Evolutionary conservation across 2,113 vertebrate genomes (phyloP).

Genomic region (Nanger granti): DNA sequence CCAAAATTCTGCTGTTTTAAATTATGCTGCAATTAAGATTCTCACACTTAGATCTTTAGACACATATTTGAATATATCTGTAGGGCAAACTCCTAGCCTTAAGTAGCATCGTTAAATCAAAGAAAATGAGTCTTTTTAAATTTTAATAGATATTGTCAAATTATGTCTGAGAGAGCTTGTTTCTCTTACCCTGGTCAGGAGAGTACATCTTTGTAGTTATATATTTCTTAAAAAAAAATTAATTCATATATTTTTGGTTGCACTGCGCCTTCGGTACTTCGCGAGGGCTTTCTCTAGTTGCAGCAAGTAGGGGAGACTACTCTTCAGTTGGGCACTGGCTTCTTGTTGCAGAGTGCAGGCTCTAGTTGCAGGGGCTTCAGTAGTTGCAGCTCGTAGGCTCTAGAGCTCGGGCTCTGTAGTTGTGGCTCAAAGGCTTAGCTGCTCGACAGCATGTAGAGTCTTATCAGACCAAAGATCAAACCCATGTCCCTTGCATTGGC

Average conservation of each 20-base stretch:
- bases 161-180: not conserved
- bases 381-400: not conserved
- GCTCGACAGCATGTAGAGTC: not conserved
- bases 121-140: not conserved
- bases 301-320: not conserved
- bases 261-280: not conserved
- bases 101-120: not conserved
- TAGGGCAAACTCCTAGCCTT: not conserved
- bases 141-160: not conserved
- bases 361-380: not conserved
- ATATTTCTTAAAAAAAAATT: not conserved
- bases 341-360: not conserved
- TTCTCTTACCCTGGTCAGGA: not conserved
- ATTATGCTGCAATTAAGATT: not conserved
- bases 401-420: not conserved
- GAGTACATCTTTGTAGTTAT: not conserved
- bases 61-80: not conserved
- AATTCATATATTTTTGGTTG: not conserved
- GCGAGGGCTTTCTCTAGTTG: not conserved
- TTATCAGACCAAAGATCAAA: not conserved
- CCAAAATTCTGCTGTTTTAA: not conserved
- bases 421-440: not conserved
- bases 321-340: not conserved
- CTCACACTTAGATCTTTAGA: not conserved
- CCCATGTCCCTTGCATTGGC: not conserved